phyloP scores from a whole-genome alignment of 1,140 invertebrate genomes.

The Parapsyche elsis region DNA sequence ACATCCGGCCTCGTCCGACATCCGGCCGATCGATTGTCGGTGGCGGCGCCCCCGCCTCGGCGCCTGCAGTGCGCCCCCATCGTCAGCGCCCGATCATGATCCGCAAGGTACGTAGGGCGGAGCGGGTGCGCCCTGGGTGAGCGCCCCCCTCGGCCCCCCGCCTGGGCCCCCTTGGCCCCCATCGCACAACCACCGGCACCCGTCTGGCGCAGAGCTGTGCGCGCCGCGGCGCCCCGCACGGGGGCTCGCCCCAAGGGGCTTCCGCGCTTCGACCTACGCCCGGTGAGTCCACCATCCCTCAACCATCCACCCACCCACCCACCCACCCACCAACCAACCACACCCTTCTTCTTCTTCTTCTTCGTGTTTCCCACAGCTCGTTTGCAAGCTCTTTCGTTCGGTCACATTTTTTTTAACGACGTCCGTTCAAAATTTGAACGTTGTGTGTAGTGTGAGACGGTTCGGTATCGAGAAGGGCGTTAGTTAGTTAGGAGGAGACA shows the following conservation, averaged over 20 bases:
- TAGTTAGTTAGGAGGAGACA: too few relatives aligned
- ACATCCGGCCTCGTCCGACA: neutral
- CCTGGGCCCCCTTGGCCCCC: constrained; percentile 8
- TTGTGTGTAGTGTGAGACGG: too few relatives aligned
- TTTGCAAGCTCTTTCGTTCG: too few relatives aligned
- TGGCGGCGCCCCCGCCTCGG: neutral
- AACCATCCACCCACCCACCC: neutral
- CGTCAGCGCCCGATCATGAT: neutral
- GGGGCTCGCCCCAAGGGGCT: constrained; percentile 36
- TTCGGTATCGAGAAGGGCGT: too few relatives aligned
- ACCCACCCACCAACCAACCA: neutral
- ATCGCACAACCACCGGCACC: constrained; percentile 32
- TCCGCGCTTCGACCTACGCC: constrained; percentile 32
- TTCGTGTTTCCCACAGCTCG: too few relatives aligned
- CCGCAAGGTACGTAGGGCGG: constrained; percentile 21
- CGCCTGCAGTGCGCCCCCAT: neutral
- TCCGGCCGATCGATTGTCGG: neutral
- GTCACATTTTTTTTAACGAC: too few relatives aligned
- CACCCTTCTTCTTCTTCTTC: neutral
- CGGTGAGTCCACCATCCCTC: constrained; percentile 22
- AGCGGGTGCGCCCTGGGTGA: constrained; percentile 11
- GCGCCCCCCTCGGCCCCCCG: constrained; percentile 8
- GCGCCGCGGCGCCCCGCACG: constrained; percentile 38
- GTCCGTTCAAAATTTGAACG: too few relatives aligned
- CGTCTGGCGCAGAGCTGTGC: constrained; percentile 42